These are phyloP conservation scores for Etheostoma spectabile DNA, from an alignment of 2,113 vertebrate genomes.

Conservation along the genomic window DNA sequence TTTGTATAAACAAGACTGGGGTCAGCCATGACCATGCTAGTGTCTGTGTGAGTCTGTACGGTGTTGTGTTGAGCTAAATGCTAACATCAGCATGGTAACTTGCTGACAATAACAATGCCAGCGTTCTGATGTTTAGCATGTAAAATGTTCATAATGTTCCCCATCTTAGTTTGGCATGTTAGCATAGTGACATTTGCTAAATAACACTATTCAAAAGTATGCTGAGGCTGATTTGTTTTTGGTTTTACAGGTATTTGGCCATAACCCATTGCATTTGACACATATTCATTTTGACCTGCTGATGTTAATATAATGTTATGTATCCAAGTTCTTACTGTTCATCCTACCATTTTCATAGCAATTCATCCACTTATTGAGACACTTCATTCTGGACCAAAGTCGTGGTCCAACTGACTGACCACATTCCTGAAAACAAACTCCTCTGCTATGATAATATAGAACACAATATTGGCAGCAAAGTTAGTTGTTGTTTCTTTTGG, in stretches of 20 bases:
- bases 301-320: too few species aligned
- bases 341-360: not conserved
- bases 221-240: not conserved
- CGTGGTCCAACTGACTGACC: not conserved
- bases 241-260: too few species aligned
- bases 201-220: not conserved
- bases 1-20: too few species aligned
- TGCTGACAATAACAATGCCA: too few species aligned
- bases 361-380: not conserved
- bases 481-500: not conserved
- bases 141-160: not conserved
- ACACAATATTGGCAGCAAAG: not conserved
- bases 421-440: not conserved
- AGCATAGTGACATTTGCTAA: not conserved
- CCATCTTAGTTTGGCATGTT: not conserved
- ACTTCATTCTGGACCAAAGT: not conserved
- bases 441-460: not conserved
- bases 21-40: too few species aligned
- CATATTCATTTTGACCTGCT: too few species aligned
- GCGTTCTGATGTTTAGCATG: too few species aligned
- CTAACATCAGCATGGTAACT: too few species aligned
- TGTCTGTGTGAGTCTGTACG: not conserved
- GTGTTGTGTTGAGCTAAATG: not conserved
- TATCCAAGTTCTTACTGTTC: too few species aligned
- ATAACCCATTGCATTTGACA: too few species aligned